Evolutionary conservation across 2,113 vertebrate species (phyloP), one percentile per base, ranked within the genome.

Genomic region (Planiliza haematocheilus): DNA sequence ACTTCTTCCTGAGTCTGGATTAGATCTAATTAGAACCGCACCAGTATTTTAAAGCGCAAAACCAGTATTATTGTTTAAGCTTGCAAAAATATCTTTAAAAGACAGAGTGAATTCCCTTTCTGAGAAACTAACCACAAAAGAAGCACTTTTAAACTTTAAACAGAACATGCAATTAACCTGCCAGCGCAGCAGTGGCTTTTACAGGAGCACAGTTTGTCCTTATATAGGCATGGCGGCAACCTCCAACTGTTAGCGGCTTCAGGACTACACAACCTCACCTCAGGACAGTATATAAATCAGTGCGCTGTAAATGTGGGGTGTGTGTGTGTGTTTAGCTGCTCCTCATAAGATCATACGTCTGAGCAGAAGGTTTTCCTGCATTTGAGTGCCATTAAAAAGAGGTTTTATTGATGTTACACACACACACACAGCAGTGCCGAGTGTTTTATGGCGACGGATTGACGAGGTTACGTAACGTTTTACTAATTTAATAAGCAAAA

Each of bases 151-250:
- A 49, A 79, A 66, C 63, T 65, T 77, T 60, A 72, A n/a, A 61
- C 66, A 74, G 61, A 85, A 83, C 82, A 59, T 86, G 52, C 60
- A 81, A 86, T 89, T 87, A 86, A 88, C 77, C 88, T 90, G 81
- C 88, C 86, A 83, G 83, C 81, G 24, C 13, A 1, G 58, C 79
- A 60, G 67, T 53, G 66, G 79, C 53, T 85, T 70, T 74, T 50
- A 75, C 66, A 42, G 69, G 55, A 77, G 82, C 56, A 10, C 3
- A 8, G 41, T 38, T 70, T 87, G 65, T 83, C 85, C 83, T 86
- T 87, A 82, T 90, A 85, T 76, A 72, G 83, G 20, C 79, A 75
- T 8, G 53, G 55, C 59, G 61, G 72, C 58, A 34, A 67, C 52
- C 42, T 66, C 20, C 56, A 60, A 53, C 76, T 45, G 18, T 37